A percentile compares a stretch with the other conserved stretches of the same genome.
phyloP scores from a whole-genome alignment of 2,113 vertebrate species.

The Tichodroma muraria region DNA sequence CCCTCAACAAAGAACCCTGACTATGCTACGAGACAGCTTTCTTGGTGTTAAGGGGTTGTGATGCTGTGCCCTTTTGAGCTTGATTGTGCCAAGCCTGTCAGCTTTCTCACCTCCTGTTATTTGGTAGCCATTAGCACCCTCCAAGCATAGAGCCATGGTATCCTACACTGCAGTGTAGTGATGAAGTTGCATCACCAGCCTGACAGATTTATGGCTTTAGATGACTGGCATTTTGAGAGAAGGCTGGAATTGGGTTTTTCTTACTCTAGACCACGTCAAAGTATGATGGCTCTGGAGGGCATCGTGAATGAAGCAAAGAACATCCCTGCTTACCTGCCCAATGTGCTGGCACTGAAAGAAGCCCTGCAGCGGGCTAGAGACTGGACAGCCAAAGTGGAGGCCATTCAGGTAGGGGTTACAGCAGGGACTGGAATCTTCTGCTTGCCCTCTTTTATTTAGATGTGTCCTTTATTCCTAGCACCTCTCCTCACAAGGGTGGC shows the following conservation, averaged over 20 bases:
- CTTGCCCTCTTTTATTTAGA: not conserved
- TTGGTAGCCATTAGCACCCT: not conserved
- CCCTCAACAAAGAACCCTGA: not conserved
- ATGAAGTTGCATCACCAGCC: not conserved
- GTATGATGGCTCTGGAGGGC: conserved; percentile 87
- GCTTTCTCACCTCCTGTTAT: not conserved
- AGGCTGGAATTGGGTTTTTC: conserved; percentile 12
- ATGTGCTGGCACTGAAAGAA: conserved; percentile 89
- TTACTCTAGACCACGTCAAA: conserved; percentile 85
- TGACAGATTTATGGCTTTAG: not conserved
- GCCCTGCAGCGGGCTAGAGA: conserved; percentile 94
- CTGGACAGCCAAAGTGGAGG: conserved; percentile 92
- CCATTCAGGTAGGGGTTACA: conserved; percentile 82
- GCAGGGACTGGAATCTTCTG: not conserved
- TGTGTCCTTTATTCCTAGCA: not conserved
- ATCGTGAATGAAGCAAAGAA: conserved; percentile 92
- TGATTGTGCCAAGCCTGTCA: not conserved
- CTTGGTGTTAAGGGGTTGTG: not conserved
- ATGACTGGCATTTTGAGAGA: not conserved
- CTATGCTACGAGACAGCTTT: not conserved
- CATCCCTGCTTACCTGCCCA: conserved; percentile 95
- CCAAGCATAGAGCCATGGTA: not conserved
- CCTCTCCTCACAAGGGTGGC: not conserved
- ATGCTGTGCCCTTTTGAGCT: not conserved
- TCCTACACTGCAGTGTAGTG: not conserved